phyloP scores from a whole-genome alignment of 2,888 invertebrate genomes.

The Agrochola lychnidis region DNA sequence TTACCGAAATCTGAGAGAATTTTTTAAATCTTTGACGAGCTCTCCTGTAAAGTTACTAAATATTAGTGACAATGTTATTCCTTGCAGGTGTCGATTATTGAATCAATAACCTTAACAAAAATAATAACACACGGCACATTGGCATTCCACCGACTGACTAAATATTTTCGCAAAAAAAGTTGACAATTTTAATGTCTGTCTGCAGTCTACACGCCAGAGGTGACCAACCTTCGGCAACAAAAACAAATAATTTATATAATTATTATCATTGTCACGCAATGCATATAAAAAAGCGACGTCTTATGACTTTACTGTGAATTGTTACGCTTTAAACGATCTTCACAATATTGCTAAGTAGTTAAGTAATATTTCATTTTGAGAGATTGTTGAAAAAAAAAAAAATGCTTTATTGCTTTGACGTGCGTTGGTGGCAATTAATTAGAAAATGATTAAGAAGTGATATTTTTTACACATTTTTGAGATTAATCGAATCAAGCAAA shows the following conservation, averaged over 20 bases:
- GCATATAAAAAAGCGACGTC: constrained; percentile 24
- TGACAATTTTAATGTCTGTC: constrained; percentile 14
- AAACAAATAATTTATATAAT: constrained; percentile 38
- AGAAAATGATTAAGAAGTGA: constrained; percentile 3
- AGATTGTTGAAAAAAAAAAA: constrained; percentile 21
- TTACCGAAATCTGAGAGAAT: too few relatives aligned
- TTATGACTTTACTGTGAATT: constrained; percentile 30
- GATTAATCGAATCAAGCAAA: background rate
- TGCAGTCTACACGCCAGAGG: constrained; percentile 35
- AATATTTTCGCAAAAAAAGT: constrained; percentile 20
- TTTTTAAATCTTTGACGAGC: too few relatives aligned
- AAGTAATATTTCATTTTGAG: constrained; percentile 33
- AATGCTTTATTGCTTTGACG: background rate
- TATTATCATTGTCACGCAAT: constrained; percentile 49
- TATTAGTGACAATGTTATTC: too few relatives aligned
- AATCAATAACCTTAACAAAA: background rate
- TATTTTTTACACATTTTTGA: background rate
- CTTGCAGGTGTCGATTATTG: too few relatives aligned
- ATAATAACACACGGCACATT: background rate
- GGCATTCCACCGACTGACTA: background rate
- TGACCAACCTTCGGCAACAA: constrained; percentile 36
- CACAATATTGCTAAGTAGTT: constrained; percentile 17
- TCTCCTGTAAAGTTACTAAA: too few relatives aligned
- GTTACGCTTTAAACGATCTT: constrained; percentile 42
- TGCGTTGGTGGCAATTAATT: constrained; percentile 4